Evolutionary conservation across 2,113 vertebrate species (phyloP).

Genomic region (Nipponia nippon): DNA sequence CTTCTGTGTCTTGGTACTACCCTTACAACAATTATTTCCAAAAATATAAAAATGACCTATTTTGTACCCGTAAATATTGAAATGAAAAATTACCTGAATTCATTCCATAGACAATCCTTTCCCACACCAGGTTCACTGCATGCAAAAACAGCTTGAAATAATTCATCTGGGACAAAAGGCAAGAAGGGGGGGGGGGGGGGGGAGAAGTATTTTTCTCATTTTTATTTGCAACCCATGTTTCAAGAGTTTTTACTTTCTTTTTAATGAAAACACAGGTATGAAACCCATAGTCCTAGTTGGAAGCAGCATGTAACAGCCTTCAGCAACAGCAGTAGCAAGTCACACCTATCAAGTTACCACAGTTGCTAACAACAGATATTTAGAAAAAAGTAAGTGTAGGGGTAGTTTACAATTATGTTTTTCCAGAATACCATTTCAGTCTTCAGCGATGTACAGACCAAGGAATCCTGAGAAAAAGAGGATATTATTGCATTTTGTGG

Average conservation of each 20-base stretch:
- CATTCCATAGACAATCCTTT: not conserved
- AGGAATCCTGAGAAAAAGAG: not conserved
- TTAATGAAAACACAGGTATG: not conserved
- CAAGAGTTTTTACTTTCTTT: not conserved
- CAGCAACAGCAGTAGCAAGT: not conserved
- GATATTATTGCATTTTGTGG: not conserved
- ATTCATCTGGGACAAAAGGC: not conserved
- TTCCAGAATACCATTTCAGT: not conserved
- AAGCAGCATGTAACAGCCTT: not conserved
- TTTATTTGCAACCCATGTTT: not conserved
- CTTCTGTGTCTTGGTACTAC: not conserved
- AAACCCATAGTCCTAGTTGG: not conserved
- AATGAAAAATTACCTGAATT: not conserved
- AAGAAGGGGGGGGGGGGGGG: not conserved
- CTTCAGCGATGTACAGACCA: not conserved
- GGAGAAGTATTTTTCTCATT: not conserved
- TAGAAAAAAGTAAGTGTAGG: accelerated
- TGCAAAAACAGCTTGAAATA: not conserved
- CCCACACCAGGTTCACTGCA: not conserved
- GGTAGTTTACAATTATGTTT: not conserved
- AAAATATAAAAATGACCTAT: not conserved
- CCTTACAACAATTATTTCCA: not conserved
- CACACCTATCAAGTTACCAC: not conserved
- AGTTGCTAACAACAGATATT: not conserved
- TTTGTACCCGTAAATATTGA: not conserved